Conservation (phyloP, 2,113 vertebrate genomes). For the Cathartes aura region DNA sequence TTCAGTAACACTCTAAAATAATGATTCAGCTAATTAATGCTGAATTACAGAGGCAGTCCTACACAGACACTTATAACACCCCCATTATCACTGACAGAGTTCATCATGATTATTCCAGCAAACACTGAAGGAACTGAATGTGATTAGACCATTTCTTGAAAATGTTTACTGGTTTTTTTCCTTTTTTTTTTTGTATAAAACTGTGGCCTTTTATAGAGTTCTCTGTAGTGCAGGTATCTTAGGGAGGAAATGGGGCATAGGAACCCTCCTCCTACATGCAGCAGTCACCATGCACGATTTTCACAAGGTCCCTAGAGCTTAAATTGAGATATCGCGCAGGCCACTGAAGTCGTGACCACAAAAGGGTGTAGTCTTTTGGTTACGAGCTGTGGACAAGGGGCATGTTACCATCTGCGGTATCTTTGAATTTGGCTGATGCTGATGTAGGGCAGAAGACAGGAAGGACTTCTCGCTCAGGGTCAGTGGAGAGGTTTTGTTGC, state of each 20-base stretch:
- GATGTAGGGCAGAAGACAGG: not conserved
- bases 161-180: not conserved
- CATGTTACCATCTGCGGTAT: not conserved
- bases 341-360: not conserved
- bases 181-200: not conserved
- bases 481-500: not conserved
- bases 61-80: slow-evolving; percentile 67
- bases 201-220: not conserved
- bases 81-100: slow-evolving; percentile 67
- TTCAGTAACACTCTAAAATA: slow-evolving; percentile 77
- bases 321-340: not conserved
- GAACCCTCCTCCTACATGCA: not conserved
- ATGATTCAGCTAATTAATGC: slow-evolving; percentile 75
- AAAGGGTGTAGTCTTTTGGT: not conserved
- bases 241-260: not conserved
- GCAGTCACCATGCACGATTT: not conserved
- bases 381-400: not conserved
- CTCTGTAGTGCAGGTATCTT: not conserved
- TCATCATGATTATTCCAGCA: slow-evolving; percentile 60
- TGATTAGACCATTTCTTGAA: slow-evolving; percentile 42
- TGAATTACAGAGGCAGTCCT: slow-evolving; percentile 73
- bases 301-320: not conserved
- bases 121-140: slow-evolving; percentile 29
- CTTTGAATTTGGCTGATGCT: not conserved
- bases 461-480: not conserved